Conservation (phyloP, 2,797 vertebrate species). For the Morelia viridis region DNA sequence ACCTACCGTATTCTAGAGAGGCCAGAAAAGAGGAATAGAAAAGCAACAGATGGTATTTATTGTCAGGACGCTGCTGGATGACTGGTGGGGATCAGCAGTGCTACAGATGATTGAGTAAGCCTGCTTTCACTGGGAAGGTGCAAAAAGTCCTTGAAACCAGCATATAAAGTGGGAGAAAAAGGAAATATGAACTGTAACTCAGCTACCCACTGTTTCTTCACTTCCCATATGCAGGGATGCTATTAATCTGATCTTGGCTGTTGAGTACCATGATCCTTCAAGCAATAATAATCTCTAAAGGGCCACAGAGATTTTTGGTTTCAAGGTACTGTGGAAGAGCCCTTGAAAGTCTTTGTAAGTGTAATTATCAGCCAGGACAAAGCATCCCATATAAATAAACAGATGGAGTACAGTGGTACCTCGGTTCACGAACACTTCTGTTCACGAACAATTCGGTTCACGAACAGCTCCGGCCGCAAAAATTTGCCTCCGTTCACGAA, state of each 20-base stretch:
- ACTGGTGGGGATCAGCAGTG: background rate
- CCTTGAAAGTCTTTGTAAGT: conserved; percentile 35
- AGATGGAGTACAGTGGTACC: no score
- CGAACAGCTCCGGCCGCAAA: no score
- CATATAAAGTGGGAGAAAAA: conserved; percentile 40
- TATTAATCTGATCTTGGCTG: background rate
- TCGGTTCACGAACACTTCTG: no score
- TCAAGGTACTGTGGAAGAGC: background rate
- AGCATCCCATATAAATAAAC: background rate
- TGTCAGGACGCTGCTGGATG: conserved; percentile 3
- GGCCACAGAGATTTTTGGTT: background rate
- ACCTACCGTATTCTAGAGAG: conserved; percentile 16
- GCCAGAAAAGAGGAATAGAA: conserved; percentile 22
- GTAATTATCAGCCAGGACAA: conserved; percentile 11
- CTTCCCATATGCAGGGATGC: conserved; percentile 15
- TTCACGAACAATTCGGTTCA: no score
- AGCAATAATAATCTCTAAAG: background rate
- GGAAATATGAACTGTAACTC: background rate
- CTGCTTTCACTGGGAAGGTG: conserved; percentile 9
- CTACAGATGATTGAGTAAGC: conserved; percentile 3
- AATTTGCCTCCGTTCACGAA: no score
- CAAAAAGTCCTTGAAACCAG: conserved; percentile 11
- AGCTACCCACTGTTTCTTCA: conserved; percentile 8
- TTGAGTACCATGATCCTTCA: background rate
- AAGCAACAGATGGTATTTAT: background rate